Evolutionary conservation across 2,113 vertebrate genomes (phyloP).

Genomic region (Naja naja): DNA sequence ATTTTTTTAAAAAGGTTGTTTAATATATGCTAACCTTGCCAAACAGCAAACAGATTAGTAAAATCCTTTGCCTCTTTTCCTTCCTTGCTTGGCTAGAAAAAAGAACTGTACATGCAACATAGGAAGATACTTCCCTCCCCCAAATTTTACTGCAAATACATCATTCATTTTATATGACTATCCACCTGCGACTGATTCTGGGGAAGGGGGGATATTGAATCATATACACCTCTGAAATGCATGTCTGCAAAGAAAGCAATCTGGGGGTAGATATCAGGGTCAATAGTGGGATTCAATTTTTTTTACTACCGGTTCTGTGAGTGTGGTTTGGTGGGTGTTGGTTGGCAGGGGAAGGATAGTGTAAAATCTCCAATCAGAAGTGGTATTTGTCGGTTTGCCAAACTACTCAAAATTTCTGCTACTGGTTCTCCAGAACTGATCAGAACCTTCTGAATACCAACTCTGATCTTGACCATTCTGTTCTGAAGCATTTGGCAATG

Average conservation of each 20-base stretch:
- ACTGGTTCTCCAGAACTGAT: too few relatives aligned
- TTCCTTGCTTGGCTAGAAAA: not conserved
- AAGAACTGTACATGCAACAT: not conserved
- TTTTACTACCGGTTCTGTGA: too few relatives aligned
- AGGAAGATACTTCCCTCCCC: not conserved
- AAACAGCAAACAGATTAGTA: not conserved
- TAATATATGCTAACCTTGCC: not conserved
- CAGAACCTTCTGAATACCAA: too few relatives aligned
- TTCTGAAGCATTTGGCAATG: not conserved
- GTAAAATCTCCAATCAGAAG: too few relatives aligned
- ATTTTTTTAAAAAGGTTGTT: not conserved
- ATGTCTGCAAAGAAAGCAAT: too few relatives aligned
- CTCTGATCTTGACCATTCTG: not conserved
- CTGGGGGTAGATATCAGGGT: not conserved
- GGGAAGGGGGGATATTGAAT: not conserved
- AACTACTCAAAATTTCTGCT: too few relatives aligned
- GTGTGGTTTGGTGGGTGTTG: too few relatives aligned
- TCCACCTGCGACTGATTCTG: not conserved
- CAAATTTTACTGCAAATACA: not conserved
- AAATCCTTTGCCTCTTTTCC: not conserved
- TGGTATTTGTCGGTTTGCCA: too few relatives aligned
- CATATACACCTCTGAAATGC: not conserved
- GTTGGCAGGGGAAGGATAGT: too few relatives aligned
- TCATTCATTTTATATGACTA: not conserved
- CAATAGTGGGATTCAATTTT: not conserved